Conservation (phyloP, 2,113 vertebrate genomes). For the Pelodiscus sinensis region DNA sequence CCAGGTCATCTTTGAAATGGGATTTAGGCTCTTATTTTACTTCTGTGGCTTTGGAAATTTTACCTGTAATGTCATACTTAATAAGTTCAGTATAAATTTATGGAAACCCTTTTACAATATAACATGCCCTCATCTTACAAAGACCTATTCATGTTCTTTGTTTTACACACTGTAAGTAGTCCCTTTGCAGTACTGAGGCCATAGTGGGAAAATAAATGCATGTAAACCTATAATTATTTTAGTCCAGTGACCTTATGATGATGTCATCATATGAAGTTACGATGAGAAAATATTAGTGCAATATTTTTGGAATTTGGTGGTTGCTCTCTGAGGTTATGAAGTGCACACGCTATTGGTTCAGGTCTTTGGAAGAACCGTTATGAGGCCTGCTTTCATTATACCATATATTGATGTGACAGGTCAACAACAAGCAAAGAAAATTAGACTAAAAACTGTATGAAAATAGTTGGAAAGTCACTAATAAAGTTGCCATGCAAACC, state of each 20-base stretch:
- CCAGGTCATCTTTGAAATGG: neutral
- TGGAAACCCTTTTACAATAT: constrained; percentile 33
- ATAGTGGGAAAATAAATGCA: neutral
- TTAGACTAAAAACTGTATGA: neutral
- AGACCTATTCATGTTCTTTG: constrained; percentile 22
- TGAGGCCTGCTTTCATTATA: neutral
- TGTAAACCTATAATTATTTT: neutral
- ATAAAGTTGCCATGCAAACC: constrained; percentile 28
- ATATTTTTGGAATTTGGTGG: neutral
- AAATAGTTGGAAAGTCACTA: constrained; percentile 23
- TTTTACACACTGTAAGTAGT: neutral
- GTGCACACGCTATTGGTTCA: neutral
- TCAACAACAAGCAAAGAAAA: neutral
- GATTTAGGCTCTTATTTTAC: neutral
- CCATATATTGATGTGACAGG: constrained; percentile 1
- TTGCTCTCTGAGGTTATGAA: neutral
- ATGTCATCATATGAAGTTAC: neutral
- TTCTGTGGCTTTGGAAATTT: neutral
- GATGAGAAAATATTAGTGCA: neutral
- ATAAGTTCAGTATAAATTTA: constrained; percentile 18
- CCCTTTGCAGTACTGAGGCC: neutral
- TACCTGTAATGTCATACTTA: neutral
- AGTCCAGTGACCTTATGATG: neutral
- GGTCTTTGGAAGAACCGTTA: neutral
- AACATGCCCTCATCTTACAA: constrained; percentile 17